Percentiles rank a stretch among this genome's conserved stretches.
Evolutionary conservation across 2,797 vertebrate genomes (phyloP).

Genomic region (Neoniphon sammara): DNA sequence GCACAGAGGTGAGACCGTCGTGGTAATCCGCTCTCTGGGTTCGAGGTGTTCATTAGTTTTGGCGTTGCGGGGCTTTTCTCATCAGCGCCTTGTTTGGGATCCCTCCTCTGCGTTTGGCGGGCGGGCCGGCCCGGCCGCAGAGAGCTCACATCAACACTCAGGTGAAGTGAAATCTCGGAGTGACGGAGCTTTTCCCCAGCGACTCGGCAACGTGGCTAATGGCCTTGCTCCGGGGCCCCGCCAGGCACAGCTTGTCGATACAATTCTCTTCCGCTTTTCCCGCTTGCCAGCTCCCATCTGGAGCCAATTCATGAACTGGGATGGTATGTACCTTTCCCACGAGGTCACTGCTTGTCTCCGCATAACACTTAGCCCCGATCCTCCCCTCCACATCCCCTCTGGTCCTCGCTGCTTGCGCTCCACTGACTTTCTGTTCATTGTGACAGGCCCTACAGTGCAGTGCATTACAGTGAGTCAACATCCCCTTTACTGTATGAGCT

Average conservation of each 20-base stretch:
- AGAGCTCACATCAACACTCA: conserved; percentile 82
- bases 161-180: conserved; percentile 86
- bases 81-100: conserved; percentile 63
- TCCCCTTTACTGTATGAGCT: conserved; percentile 49
- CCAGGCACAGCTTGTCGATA: conserved; percentile 85
- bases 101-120: conserved; percentile 41
- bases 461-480: conserved; percentile 61
- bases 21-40: conserved; percentile 33
- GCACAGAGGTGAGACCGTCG: conserved; percentile 49
- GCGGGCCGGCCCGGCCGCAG: conserved; percentile 29
- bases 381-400: conserved; percentile 50
- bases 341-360: conserved; percentile 74
- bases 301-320: conserved; percentile 85
- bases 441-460: conserved; percentile 63
- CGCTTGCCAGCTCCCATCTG: conserved; percentile 89
- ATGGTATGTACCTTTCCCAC: conserved; percentile 80
- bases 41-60: conserved; percentile 62
- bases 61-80: conserved; percentile 53
- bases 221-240: conserved; percentile 81
- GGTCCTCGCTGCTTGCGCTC: conserved; percentile 61
- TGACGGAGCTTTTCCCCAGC: conserved; percentile 78
- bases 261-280: conserved; percentile 87
- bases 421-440: conserved; percentile 59
- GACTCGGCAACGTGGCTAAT: conserved; percentile 83
- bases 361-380: conserved; percentile 73